Conservation (phyloP, 2,113 vertebrate genomes). For the Tragelaphus buxtoni region DNA sequence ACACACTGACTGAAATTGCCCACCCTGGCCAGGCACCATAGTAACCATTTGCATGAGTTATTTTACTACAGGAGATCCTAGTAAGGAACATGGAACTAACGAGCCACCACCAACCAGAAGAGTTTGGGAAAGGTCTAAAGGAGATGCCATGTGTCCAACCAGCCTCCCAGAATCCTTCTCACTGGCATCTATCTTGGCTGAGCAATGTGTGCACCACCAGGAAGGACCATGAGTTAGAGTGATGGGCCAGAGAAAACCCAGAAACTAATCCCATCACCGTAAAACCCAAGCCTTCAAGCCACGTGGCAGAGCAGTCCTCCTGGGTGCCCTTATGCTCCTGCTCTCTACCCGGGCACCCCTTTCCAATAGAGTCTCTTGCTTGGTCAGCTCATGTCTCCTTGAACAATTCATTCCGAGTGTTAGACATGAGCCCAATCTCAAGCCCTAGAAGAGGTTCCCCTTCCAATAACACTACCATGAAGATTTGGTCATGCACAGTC, state of each 20-base stretch:
- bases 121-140: neutral
- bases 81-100: neutral
- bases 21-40: neutral
- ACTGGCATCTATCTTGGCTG: neutral
- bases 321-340: neutral
- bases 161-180: neutral
- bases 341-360: rapidly evolving
- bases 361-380: neutral
- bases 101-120: neutral
- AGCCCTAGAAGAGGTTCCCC: neutral
- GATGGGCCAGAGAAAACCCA: neutral
- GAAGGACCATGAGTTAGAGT: neutral
- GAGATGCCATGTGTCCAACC: neutral
- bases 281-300: neutral
- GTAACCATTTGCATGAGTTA: neutral
- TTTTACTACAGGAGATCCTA: neutral
- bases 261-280: neutral
- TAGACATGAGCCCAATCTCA: neutral
- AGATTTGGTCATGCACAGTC: neutral
- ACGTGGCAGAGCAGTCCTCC: neutral
- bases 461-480: neutral
- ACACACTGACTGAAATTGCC: neutral
- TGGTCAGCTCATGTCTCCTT: neutral
- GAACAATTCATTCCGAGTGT: neutral
- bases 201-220: neutral